Percentiles rank a stretch among this genome's conserved stretches.
These are phyloP conservation scores for Diaprepes abbreviatus DNA, from an alignment of 2,888 invertebrate genomes.

Conservation along the genomic window DNA sequence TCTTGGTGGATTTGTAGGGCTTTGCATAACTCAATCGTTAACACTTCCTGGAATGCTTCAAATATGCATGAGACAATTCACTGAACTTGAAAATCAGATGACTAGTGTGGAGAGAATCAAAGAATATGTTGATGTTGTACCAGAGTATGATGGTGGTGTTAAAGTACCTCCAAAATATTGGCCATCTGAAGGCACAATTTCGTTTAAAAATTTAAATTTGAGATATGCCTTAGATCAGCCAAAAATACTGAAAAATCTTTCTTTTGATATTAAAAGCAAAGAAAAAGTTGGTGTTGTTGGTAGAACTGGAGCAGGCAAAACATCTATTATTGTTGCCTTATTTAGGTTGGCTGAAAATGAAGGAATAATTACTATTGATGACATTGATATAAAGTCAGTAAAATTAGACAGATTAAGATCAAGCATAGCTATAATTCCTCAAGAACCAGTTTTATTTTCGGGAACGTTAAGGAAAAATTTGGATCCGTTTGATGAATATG, in stretches of 20 bases:
- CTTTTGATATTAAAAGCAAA: slow-evolving; percentile 75
- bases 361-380: slow-evolving; percentile 86
- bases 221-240: slow-evolving; percentile 80
- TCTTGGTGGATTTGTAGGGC: slow-evolving; percentile 63
- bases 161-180: slow-evolving; percentile 67
- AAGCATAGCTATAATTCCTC: slow-evolving; percentile 86
- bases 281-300: slow-evolving; percentile 85
- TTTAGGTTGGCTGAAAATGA: slow-evolving; percentile 84
- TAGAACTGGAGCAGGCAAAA: slow-evolving; percentile 86
- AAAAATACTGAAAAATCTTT: slow-evolving; percentile 81
- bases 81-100: slow-evolving; percentile 78
- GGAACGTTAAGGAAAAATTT: slow-evolving; percentile 89
- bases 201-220: slow-evolving; percentile 78
- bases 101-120: slow-evolving; percentile 91
- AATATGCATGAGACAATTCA: slow-evolving; percentile 82
- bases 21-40: slow-evolving; percentile 64
- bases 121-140: slow-evolving; percentile 81
- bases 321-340: slow-evolving; percentile 80
- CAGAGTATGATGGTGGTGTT: slow-evolving; percentile 66
- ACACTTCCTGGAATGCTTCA: slow-evolving; percentile 74
- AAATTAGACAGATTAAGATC: slow-evolving; percentile 82
- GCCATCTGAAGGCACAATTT: slow-evolving; percentile 79
- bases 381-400: slow-evolving; percentile 75
- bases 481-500: slow-evolving; percentile 88
- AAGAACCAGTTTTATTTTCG: slow-evolving; percentile 88